Evolutionary conservation across 2,113 vertebrate species (phyloP), one percentile per base, ranked within the genome.

Genomic region (Paramormyrops kingsleyae): DNA sequence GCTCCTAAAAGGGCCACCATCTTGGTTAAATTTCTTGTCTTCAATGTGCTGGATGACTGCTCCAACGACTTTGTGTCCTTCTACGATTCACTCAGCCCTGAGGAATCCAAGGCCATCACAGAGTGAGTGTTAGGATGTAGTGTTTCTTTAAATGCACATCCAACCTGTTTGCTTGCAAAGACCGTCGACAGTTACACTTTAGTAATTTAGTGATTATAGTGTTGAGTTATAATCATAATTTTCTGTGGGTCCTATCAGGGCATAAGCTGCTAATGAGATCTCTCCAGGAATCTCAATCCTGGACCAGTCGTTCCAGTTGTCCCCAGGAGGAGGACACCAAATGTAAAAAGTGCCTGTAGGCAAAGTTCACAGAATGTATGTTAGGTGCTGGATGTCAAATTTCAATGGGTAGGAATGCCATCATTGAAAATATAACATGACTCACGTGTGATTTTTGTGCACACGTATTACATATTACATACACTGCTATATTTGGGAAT

Each of bases 41-140:
- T 97, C 92, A 27, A 95, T 90, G 90, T 96, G 12, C 95, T 96
- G 92, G 96, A 97, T n/a, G 94, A 96, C 91, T 97, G 96, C 93
- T 44, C 47, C 0, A 92, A 94, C 0, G 95, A 96, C 92, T 96
- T 95, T 87, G 95, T 97, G 77, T 94, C 88, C 89, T 94, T 96
- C 88, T 96, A 92, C 47, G 94, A 97, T 92, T 97, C 96, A 0
- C 90, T 97, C 88, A 96, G 95, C 91, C 93, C 96, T 1, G 96
- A 95, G 0, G 77, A 93, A 2, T 92, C 95, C 44, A 93, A 93
- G 70, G 93, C 94, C 86, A 95, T 97, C 91, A 96, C 95, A 84
- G 86, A 92, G 96, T 97, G 92, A 96, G 96, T 94, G 31, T 2
- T 13, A 21, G 56, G 80, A 4, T 46, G 1, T 87, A 42, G 6